phyloP scores from a whole-genome alignment of 53 echinoderm and acorn worm genomes.

The Stichopus horrens region DNA sequence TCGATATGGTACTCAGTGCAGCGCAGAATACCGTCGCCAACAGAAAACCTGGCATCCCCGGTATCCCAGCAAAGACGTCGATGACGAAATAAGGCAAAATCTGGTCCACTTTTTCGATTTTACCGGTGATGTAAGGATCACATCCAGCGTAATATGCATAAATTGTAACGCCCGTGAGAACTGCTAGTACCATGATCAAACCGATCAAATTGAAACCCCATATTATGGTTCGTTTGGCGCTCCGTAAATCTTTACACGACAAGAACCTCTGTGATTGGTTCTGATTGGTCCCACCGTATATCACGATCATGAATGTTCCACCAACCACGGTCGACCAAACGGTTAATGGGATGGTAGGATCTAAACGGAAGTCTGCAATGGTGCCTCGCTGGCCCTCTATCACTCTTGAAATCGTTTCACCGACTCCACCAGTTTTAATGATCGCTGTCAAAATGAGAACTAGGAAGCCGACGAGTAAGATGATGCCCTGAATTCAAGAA shows the following conservation, averaged over 20 bases:
- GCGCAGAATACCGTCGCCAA: conserved; percentile 5
- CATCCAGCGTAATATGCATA: conserved; percentile 8
- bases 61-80: conserved; percentile 1
- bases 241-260: conserved; percentile 22
- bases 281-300: conserved; percentile 28
- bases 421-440: conserved; percentile 28
- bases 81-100: conserved; percentile 11
- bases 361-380: conserved; percentile 10
- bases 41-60: conserved; percentile 10
- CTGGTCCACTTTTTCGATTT: neutral
- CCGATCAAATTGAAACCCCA: conserved; percentile 14
- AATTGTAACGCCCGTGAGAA: neutral
- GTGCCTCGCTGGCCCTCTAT: neutral
- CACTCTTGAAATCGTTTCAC: neutral
- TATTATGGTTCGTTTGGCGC: neutral
- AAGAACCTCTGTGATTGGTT: conserved; percentile 31
- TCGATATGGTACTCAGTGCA: conserved; percentile 13
- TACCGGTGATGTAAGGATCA: conserved; percentile 8
- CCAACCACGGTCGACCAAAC: conserved; percentile 21
- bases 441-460: neutral
- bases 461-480: neutral
- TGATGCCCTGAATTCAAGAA: neutral
- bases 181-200: neutral
- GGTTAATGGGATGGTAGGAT: neutral
- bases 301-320: neutral